phyloP scores from a whole-genome alignment of 2,888 invertebrate species.

The Micropterix aruncella region DNA sequence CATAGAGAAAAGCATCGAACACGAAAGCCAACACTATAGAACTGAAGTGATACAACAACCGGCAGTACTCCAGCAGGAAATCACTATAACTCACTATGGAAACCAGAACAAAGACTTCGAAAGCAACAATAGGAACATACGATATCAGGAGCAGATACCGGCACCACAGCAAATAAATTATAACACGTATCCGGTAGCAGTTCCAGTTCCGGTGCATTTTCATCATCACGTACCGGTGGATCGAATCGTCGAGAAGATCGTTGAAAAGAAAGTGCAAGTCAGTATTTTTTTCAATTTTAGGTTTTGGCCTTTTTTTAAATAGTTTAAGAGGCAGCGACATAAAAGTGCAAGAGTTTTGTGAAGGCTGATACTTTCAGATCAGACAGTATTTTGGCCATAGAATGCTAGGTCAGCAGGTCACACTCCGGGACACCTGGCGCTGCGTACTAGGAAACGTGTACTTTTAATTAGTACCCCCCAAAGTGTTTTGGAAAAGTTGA shows the following conservation, averaged over 20 bases:
- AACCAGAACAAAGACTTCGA: conserved; percentile 27
- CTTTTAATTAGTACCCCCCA: too few relatives aligned
- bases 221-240: conserved; percentile 36
- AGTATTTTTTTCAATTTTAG: conserved; percentile 29
- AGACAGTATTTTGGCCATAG: too few relatives aligned
- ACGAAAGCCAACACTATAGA: conserved; percentile 28
- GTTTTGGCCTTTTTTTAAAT: too few relatives aligned
- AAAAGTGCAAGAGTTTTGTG: too few relatives aligned
- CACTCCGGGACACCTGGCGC: too few relatives aligned
- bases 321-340: too few relatives aligned
- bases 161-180: too few relatives aligned
- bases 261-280: conserved; percentile 42
- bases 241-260: conserved; percentile 28
- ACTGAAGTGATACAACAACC: conserved; percentile 15
- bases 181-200: too few relatives aligned
- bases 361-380: too few relatives aligned
- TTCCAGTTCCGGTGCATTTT: conserved; percentile 24
- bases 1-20: conserved; percentile 24
- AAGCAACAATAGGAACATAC: conserved; percentile 19
- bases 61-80: conserved; percentile 1
- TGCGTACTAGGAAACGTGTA: too few relatives aligned
- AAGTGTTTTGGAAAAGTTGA: too few relatives aligned
- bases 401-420: too few relatives aligned
- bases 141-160: conserved; percentile 20
- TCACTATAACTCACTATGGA: conserved; percentile 21